Evolutionary conservation across 2,113 vertebrate species (phyloP).

Genomic region (Pelvicachromis taeniatus): DNA sequence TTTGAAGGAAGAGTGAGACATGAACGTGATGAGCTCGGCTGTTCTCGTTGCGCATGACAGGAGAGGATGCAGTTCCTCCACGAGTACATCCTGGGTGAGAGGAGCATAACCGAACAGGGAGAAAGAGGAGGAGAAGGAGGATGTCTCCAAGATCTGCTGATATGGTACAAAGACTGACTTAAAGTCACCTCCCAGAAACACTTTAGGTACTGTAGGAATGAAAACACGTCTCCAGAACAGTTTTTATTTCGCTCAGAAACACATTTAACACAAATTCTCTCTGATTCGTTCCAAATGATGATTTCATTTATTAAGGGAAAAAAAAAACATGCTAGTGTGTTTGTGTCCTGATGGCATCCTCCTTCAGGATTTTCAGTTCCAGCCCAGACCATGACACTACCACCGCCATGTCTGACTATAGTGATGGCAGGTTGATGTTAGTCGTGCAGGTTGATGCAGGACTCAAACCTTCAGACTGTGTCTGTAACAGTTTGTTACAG

Average conservation of each 20-base stretch:
- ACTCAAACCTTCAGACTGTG: neutral
- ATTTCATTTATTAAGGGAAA: neutral
- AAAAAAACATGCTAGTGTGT: neutral
- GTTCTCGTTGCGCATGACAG: conserved; percentile 37
- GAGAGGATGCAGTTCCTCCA: conserved; percentile 78
- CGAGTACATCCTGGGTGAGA: conserved; percentile 75
- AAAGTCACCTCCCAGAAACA: neutral
- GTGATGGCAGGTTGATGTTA: neutral
- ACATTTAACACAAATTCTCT: neutral
- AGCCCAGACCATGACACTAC: accelerated
- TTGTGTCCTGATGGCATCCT: neutral
- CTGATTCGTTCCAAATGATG: neutral
- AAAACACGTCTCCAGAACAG: too few relatives aligned
- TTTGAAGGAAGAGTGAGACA: neutral
- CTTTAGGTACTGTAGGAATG: neutral
- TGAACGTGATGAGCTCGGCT: neutral
- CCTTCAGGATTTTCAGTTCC: accelerated
- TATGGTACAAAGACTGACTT: conserved; percentile 40
- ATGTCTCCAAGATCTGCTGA: conserved; percentile 57
- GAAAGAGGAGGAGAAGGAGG: neutral
- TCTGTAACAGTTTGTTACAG: too few relatives aligned
- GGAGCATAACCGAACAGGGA: conserved; percentile 30
- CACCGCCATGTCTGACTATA: neutral
- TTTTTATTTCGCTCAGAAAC: neutral
- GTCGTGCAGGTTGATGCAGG: neutral